These are phyloP conservation scores for Loris lydekkerianus DNA, from an alignment of 2,797 vertebrate genomes.

Conservation along the genomic window DNA sequence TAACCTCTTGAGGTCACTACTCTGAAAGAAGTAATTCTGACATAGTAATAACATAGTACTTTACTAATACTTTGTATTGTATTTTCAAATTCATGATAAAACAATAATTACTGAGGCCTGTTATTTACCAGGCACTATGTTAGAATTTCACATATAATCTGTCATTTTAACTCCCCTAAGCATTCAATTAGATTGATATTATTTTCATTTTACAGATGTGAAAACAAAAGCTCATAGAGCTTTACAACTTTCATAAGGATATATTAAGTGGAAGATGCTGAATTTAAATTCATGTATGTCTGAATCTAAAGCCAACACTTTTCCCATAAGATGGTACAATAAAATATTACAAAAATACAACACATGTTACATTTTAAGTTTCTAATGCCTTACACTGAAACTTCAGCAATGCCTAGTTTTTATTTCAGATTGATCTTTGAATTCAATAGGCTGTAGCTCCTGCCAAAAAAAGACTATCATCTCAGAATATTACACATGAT, in stretches of 20 bases:
- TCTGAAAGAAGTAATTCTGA: conserved; percentile 18
- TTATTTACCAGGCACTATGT: not conserved
- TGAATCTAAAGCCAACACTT: conserved; percentile 54
- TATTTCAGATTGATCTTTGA: conserved; percentile 45
- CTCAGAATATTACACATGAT: not conserved
- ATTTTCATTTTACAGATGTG: conserved; percentile 50
- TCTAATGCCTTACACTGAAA: conserved; percentile 50
- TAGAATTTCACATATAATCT: not conserved
- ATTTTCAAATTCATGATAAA: conserved; percentile 60
- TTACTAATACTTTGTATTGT: conserved; percentile 31
- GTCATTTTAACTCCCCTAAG: conserved; percentile 53
- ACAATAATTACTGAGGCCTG: conserved; percentile 20
- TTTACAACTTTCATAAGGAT: conserved; percentile 24
- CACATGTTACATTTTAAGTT: conserved; percentile 19
- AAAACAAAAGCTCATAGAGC: conserved; percentile 51
- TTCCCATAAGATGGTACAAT: not conserved
- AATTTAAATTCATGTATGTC: conserved; percentile 63
- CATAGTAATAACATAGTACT: conserved; percentile 33
- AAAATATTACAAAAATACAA: conserved; percentile 49
- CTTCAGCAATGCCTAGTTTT: conserved; percentile 57
- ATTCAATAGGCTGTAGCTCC: conserved; percentile 32
- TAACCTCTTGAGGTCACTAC: conserved; percentile 13
- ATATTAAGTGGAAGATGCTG: not conserved
- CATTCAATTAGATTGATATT: not conserved
- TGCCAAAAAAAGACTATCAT: conserved; percentile 67